Conservation (phyloP, 2,113 vertebrate genomes). For the Scatophagus argus region DNA sequence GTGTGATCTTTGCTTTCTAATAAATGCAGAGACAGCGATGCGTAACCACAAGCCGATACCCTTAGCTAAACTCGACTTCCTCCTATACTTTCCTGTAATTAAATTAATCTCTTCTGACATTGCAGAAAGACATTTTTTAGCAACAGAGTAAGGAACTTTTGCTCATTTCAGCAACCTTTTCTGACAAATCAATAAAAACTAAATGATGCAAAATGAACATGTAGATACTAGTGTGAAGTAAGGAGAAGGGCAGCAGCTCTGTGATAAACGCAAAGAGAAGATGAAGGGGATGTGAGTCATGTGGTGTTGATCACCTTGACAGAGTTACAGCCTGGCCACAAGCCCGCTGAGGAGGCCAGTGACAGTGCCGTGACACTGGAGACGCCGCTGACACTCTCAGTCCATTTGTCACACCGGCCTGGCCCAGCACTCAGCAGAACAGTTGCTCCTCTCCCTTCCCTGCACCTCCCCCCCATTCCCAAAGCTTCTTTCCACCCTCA, state of each 20-base stretch:
- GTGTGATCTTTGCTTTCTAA: constrained; percentile 44
- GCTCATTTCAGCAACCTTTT: constrained; percentile 20
- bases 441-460: constrained; percentile 20
- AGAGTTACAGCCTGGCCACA: constrained; percentile 60
- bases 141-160: neutral
- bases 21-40: constrained; percentile 34
- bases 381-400: constrained; percentile 48
- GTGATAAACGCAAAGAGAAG: constrained; percentile 27
- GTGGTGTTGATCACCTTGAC: constrained; percentile 39
- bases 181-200: constrained; percentile 7
- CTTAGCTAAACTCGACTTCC: constrained; percentile 17
- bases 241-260: constrained; percentile 6
- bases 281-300: constrained; percentile 31
- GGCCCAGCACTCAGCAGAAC: constrained; percentile 28
- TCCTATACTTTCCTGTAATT: constrained; percentile 16
- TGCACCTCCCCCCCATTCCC: neutral
- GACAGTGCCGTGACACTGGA: constrained; percentile 58
- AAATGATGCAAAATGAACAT: neutral
- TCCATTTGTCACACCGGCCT: constrained; percentile 61
- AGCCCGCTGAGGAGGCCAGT: constrained; percentile 39
- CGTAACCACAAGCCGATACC: constrained; percentile 38
- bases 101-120: constrained; percentile 24
- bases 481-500: constrained; percentile 26
- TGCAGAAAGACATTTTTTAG: constrained; percentile 24
- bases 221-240: neutral